These are phyloP conservation scores for Chaetodon trifasciatus DNA, from an alignment of 2,797 vertebrate species.

Conservation along the genomic window DNA sequence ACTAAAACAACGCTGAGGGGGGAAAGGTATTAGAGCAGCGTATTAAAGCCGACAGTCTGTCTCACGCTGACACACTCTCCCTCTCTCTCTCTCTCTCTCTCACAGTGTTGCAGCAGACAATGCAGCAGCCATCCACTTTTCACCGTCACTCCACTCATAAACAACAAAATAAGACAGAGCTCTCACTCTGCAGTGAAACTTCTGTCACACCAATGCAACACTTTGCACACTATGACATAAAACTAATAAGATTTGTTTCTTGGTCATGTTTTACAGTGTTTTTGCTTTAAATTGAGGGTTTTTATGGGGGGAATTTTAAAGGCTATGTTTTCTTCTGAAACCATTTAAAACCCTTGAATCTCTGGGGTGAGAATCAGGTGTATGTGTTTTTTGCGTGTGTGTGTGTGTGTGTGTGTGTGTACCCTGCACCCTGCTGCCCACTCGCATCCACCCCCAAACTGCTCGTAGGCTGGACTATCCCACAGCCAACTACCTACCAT, in stretches of 20 bases:
- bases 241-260: background rate
- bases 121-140: constrained; percentile 59
- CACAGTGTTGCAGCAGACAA: constrained; percentile 56
- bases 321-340: no score
- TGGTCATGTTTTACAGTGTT: background rate
- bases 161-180: constrained; percentile 45
- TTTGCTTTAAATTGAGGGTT: no score
- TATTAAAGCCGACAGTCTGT: constrained; percentile 41
- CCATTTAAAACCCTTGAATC: background rate
- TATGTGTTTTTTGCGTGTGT: background rate
- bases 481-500: constrained; percentile 44
- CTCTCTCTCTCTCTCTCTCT: background rate
- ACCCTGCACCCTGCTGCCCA: constrained; percentile 22
- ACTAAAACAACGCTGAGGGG: constrained; percentile 5
- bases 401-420: background rate
- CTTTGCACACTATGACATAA: background rate
- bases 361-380: constrained; percentile 27
- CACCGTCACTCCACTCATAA: constrained; percentile 47
- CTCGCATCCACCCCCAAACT: constrained; percentile 41
- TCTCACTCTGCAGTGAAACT: constrained; percentile 20
- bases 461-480: constrained; percentile 51
- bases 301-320: no score
- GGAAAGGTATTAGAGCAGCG: constrained; percentile 23
- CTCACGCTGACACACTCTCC: background rate
- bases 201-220: constrained; percentile 29